Evolutionary conservation across 2,797 vertebrate species (phyloP), one percentile per base, ranked within the genome.

Genomic region (Cossypha heuglini): DNA sequence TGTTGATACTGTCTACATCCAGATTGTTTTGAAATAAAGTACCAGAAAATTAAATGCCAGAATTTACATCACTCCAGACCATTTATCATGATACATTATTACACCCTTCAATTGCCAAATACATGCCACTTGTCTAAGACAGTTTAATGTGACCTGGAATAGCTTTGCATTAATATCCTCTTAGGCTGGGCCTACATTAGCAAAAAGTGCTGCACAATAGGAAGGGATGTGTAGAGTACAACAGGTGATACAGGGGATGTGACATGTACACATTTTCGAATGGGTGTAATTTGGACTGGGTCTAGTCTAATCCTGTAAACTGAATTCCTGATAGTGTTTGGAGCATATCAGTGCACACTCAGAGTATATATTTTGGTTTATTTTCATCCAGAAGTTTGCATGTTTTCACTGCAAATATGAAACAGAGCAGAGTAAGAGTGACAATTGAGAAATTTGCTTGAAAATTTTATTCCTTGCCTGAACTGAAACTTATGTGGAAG

Each of bases 21-120:
- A 68, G 69, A 74, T 63, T 87, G 52, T 91, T 97, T 86, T 86
- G 74, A 95, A 95, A 92, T 84, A 64, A 90, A 95, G 42, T 62
- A 87, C 31, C 40, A 82, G 86, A 91, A 88, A 84, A 94, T 86
- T 46, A 94, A 96, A 96, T 93, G 64, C 66, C 76, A 72, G 71
- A 73, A 91, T 93, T 94, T 87, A 71, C 63, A 89, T 87, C 93
- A 92, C 67, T 76, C 51, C 55, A 45, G 51, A 77, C 31, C 16
- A 83, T 88, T 92, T 92, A 67, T 67, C 1, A 6, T 63, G 37
- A 19, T 71, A 67, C 57, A 33, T 86, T 86, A 80, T 85, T 71
- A 40, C 0, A 8, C 48, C 55, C 43, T 87, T 86, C 89, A 81
- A 3, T 40, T 78, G 58, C 83, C 69, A 78, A 86, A 82, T 43